Conservation (phyloP, 2,888 invertebrate genomes). For the Loripinus fragilis region DNA sequence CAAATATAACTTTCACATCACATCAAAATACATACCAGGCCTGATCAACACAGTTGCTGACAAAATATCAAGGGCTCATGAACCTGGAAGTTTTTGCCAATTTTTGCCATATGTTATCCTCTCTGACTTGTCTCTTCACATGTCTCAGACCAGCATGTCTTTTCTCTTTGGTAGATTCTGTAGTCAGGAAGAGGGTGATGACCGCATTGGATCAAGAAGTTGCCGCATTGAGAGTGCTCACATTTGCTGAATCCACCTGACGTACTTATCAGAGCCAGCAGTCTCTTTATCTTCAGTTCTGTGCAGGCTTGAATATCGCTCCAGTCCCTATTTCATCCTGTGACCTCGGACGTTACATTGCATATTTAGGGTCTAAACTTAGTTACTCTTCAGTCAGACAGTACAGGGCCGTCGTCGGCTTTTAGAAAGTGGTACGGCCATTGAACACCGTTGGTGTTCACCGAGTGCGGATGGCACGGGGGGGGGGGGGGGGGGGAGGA, state of each 20-base stretch:
- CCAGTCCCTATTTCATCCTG: background rate
- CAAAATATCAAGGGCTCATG: background rate
- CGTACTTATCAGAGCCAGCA: too few relatives aligned
- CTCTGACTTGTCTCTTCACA: background rate
- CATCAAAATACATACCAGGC: slow-evolving; percentile 22
- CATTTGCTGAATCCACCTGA: too few relatives aligned
- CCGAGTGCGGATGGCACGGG: background rate
- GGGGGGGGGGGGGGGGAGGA: too few relatives aligned
- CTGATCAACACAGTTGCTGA: slow-evolving; percentile 21
- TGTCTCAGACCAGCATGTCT: background rate
- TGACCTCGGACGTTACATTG: background rate
- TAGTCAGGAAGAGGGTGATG: too few relatives aligned
- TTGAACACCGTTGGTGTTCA: too few relatives aligned
- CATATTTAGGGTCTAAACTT: background rate
- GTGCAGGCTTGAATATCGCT: background rate
- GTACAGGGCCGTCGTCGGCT: too few relatives aligned
- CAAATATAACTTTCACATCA: slow-evolving; percentile 24
- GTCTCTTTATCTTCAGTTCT: background rate
- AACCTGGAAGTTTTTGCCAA: background rate
- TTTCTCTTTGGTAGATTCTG: background rate
- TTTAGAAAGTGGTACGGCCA: too few relatives aligned
- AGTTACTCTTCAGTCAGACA: background rate
- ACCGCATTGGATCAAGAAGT: too few relatives aligned
- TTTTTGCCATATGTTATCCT: background rate
- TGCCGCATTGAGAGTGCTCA: too few relatives aligned